Evolutionary conservation across 2,888 invertebrate genomes (phyloP).

Genomic region (Ormyrus labotus): DNA sequence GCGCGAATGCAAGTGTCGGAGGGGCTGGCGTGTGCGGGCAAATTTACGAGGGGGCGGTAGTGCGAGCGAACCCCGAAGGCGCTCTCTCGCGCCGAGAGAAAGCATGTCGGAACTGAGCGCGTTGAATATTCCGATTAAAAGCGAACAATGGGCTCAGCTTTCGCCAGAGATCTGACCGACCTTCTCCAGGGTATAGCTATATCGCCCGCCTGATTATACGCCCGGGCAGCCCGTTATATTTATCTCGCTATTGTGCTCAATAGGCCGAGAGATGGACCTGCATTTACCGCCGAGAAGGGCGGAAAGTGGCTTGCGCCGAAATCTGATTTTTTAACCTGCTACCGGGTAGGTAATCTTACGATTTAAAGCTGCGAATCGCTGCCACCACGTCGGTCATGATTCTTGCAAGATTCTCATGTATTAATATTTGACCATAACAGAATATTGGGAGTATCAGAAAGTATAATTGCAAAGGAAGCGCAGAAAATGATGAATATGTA

Average conservation of each 20-base stretch:
- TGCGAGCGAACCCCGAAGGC: too few species aligned
- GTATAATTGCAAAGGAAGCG: too few species aligned
- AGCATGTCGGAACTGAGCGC: slow-evolving; percentile 58
- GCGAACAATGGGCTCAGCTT: slow-evolving; percentile 62
- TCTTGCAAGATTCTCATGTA: too few species aligned
- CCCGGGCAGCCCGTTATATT: slow-evolving; percentile 19
- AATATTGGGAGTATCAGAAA: too few species aligned
- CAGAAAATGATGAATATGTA: too few species aligned
- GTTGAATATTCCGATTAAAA: slow-evolving; percentile 68
- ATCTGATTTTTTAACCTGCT: too few species aligned
- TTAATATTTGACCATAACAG: too few species aligned
- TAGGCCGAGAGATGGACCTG: slow-evolving; percentile 36
- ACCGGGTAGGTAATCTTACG: too few species aligned
- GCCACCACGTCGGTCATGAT: too few species aligned
- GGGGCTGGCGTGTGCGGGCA: background rate
- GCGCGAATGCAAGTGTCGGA: background rate
- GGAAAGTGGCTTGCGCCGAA: background rate
- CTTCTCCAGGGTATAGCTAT: background rate
- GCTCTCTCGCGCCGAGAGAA: background rate
- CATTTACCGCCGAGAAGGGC: background rate
- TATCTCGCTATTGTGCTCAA: slow-evolving; percentile 47
- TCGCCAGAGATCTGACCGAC: slow-evolving; percentile 49
- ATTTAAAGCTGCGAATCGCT: too few species aligned
- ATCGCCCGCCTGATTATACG: background rate
- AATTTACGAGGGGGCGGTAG: background rate